Evolutionary conservation across 1,140 invertebrate species (phyloP).

Genomic region (Nephila pilipes): DNA sequence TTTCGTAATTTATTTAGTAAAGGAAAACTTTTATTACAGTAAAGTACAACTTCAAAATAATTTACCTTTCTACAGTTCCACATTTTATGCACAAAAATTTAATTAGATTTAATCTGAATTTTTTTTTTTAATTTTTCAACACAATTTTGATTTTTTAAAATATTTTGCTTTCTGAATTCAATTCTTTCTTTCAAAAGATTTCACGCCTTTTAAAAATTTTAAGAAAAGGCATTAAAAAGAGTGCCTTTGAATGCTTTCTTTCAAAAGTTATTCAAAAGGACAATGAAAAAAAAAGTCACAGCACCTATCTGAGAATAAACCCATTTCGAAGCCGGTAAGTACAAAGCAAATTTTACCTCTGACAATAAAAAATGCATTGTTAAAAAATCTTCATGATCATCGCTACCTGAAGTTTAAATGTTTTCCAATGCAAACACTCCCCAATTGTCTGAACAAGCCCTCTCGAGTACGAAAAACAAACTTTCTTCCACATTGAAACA

Average conservation of each 20-base stretch:
- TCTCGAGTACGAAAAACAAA: background rate
- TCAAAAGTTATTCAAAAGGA: background rate
- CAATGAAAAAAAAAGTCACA: background rate
- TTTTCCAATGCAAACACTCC: background rate
- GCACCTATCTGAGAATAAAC: background rate
- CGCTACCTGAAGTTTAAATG: conserved; percentile 3
- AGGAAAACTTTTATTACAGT: too few species aligned
- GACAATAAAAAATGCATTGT: background rate
- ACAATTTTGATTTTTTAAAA: too few species aligned
- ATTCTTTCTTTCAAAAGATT: too few species aligned
- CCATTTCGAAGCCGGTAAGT: background rate
- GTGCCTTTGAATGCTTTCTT: background rate
- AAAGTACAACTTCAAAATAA: too few species aligned
- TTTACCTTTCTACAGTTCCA: too few species aligned
- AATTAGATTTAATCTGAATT: too few species aligned
- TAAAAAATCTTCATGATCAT: conserved; percentile 23
- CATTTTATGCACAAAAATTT: too few species aligned
- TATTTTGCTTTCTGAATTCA: too few species aligned
- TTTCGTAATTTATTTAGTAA: too few species aligned
- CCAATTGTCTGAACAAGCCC: background rate
- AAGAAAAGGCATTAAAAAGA: background rate
- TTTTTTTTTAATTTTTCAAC: too few species aligned
- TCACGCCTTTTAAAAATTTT: background rate
- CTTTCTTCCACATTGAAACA: conserved; percentile 12
- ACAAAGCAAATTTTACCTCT: background rate